Conservation (phyloP, 2,113 vertebrate genomes). For the Cygnus buccinator region DNA sequence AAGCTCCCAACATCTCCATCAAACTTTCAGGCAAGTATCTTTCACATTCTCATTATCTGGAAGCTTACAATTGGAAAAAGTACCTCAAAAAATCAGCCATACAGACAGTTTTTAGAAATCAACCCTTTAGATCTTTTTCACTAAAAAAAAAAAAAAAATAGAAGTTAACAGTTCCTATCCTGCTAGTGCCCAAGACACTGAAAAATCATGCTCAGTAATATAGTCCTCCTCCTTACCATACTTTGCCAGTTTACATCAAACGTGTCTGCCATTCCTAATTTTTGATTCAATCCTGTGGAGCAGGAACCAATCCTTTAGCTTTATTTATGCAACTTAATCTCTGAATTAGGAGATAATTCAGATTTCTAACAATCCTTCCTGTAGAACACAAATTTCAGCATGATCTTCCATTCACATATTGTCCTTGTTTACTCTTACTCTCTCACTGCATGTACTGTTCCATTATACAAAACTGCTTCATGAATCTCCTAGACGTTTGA, state of each 20-base stretch:
- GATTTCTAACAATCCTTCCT: neutral
- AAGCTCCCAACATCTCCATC: neutral
- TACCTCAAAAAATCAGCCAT: neutral
- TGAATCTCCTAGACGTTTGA: neutral
- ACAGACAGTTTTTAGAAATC: accelerated
- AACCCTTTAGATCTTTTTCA: neutral
- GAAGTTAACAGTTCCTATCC: neutral
- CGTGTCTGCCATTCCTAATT: neutral
- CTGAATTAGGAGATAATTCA: neutral
- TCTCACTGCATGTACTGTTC: accelerated
- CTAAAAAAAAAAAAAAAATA: neutral
- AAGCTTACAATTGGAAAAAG: neutral
- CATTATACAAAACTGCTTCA: neutral
- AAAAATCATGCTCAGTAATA: neutral
- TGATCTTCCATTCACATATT: neutral
- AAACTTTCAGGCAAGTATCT: neutral
- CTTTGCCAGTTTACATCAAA: neutral
- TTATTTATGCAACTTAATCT: neutral
- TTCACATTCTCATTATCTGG: accelerated
- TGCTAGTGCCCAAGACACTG: neutral
- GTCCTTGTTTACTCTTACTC: neutral
- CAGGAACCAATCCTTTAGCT: neutral
- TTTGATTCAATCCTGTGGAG: neutral
- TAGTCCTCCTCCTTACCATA: neutral
- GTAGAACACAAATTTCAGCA: neutral